Conservation (phyloP, 2,888 invertebrate genomes). For the Charanyca ferruginea region DNA sequence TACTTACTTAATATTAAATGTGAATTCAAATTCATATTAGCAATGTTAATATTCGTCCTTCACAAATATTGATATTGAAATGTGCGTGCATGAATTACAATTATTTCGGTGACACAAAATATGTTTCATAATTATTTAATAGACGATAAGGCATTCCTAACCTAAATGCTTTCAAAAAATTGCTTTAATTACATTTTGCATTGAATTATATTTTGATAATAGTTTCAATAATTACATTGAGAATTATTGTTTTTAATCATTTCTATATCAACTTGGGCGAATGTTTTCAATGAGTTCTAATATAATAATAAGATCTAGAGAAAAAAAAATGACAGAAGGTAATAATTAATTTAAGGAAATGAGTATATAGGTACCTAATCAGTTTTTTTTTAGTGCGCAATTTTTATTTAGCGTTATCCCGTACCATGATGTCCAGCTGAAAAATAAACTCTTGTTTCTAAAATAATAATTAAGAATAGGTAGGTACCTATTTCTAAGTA, state of each 20-base stretch:
- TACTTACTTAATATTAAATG: slow-evolving; percentile 12
- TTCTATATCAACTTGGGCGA: neutral
- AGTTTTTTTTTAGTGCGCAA: too few relatives aligned
- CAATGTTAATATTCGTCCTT: slow-evolving; percentile 41
- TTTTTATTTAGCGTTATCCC: too few relatives aligned
- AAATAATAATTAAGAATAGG: too few relatives aligned
- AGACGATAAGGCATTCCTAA: slow-evolving; percentile 3
- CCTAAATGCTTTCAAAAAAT: neutral
- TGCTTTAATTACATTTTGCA: too few relatives aligned
- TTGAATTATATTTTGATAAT: slow-evolving; percentile 7
- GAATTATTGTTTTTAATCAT: neutral
- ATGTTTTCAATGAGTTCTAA: too few relatives aligned
- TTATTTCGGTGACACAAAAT: slow-evolving; percentile 13
- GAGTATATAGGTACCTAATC: too few relatives aligned
- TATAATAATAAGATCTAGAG: too few relatives aligned
- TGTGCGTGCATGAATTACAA: slow-evolving; percentile 15
- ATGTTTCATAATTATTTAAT: neutral
- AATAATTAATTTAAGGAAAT: too few relatives aligned
- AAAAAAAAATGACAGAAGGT: too few relatives aligned
- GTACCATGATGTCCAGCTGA: too few relatives aligned
- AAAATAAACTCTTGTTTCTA: too few relatives aligned
- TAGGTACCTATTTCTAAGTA: too few relatives aligned
- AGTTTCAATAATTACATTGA: neutral
- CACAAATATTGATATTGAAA: slow-evolving; percentile 34
- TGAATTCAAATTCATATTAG: slow-evolving; percentile 31